A percentile compares a stretch with the other conserved stretches of the same genome.
These are phyloP conservation scores for Theocolax elegans DNA, from an alignment of 1,140 invertebrate species.

Conservation along the genomic window DNA sequence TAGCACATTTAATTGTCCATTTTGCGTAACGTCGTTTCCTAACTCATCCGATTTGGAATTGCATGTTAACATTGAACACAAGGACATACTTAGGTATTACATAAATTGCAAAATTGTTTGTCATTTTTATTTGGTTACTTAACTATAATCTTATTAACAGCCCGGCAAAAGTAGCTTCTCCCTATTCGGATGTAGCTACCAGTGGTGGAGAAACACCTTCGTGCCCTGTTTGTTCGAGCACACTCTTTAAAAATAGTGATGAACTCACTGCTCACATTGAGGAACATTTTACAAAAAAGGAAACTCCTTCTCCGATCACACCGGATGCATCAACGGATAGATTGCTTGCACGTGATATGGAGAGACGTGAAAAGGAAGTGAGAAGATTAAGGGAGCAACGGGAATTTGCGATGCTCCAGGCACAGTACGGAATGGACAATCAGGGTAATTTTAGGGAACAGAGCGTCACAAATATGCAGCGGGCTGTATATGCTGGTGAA, in stretches of 20 bases:
- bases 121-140: not conserved
- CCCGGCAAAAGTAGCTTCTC: constrained; percentile 60
- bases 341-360: constrained; percentile 72
- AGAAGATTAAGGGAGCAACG: constrained; percentile 78
- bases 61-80: constrained; percentile 87
- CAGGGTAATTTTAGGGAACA: constrained; percentile 84
- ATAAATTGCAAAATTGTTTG: constrained; percentile 54
- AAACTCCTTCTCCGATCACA: constrained; percentile 63
- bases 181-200: constrained; percentile 54
- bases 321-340: constrained; percentile 70
- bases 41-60: constrained; percentile 82
- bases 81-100: constrained; percentile 74
- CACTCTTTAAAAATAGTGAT: constrained; percentile 66
- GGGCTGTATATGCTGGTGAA: constrained; percentile 85
- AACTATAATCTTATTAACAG: constrained; percentile 40
- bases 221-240: constrained; percentile 70
- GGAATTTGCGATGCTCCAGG: constrained; percentile 83
- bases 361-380: constrained; percentile 76
- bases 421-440: constrained; percentile 91
- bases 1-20: constrained; percentile 73
- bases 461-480: constrained; percentile 83
- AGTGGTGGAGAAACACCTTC: constrained; percentile 58
- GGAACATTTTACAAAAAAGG: constrained; percentile 73
- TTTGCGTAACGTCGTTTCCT: constrained; percentile 78
- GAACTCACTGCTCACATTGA: constrained; percentile 77